Conservation (phyloP, 2,113 vertebrate species). For the Monarcha castaneiventris region DNA sequence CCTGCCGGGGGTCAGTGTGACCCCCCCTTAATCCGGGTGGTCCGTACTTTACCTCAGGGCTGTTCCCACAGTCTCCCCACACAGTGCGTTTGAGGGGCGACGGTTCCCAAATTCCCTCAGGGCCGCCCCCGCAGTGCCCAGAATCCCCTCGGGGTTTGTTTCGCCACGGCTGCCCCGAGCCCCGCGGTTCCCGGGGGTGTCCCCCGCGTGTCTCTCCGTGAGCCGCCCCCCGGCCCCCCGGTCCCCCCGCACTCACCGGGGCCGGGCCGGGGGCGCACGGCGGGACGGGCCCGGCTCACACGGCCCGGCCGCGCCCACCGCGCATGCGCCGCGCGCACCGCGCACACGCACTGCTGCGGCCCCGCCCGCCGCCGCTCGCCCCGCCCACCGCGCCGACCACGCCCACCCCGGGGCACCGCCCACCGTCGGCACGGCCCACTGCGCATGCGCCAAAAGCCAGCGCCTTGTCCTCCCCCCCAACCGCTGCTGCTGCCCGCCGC, state of each 20-base stretch:
- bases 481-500: not conserved
- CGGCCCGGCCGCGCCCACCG: not conserved
- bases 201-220: not conserved
- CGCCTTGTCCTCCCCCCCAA: too few relatives aligned
- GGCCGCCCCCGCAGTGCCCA: not conserved
- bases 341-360: not conserved
- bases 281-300: not conserved
- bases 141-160: not conserved
- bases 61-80: too few relatives aligned
- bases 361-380: not conserved
- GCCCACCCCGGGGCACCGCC: not conserved
- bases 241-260: not conserved
- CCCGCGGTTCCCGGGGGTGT: not conserved
- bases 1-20: too few relatives aligned
- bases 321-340: not conserved
- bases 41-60: not conserved
- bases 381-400: not conserved
- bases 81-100: rapidly evolving
- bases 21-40: rapidly evolving
- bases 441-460: not conserved
- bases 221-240: not conserved
- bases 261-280: not conserved
- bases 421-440: not conserved
- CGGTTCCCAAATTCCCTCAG: not conserved
- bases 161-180: not conserved